Conservation (phyloP, 2,888 invertebrate genomes). For the Hybos culiciformis region DNA sequence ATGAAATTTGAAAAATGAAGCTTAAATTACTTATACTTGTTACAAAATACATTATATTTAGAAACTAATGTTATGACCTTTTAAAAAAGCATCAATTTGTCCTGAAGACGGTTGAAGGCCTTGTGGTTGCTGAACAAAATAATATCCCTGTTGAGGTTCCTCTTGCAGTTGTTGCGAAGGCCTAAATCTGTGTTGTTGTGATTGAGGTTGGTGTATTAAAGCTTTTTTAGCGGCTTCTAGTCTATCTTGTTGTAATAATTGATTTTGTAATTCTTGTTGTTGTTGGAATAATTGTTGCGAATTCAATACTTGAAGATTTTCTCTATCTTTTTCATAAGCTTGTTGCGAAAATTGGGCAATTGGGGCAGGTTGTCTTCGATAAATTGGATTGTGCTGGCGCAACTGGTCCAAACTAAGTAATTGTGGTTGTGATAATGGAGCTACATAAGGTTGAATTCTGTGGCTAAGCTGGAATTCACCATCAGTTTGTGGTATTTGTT, state of each 20-base stretch:
- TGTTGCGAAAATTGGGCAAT: slow-evolving; percentile 30
- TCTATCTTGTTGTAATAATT: slow-evolving; percentile 46
- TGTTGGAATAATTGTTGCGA: slow-evolving; percentile 52
- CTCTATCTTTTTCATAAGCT: slow-evolving; percentile 45
- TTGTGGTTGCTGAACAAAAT: slow-evolving; percentile 45
- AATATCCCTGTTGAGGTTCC: slow-evolving; percentile 36
- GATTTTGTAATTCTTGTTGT: slow-evolving; percentile 54
- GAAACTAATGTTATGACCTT: slow-evolving; percentile 51
- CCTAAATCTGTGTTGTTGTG: slow-evolving; percentile 8
- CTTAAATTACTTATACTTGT: no score
- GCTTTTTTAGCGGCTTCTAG: slow-evolving; percentile 40
- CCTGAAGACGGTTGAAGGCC: no score
- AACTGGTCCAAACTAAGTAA: slow-evolving; percentile 47
- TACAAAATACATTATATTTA: no score
- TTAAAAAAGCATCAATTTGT: slow-evolving; percentile 67
- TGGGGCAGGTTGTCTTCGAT: slow-evolving; percentile 21
- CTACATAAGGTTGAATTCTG: slow-evolving; percentile 58
- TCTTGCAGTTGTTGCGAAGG: slow-evolving; percentile 17
- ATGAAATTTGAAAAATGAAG: no score
- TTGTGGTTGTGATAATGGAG: slow-evolving; percentile 36
- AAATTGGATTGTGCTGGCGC: slow-evolving; percentile 33
- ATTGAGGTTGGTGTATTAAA: slow-evolving; percentile 24
- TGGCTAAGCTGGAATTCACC: slow-evolving; percentile 60
- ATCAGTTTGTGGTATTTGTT: slow-evolving; percentile 56
- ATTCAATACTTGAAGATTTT: slow-evolving; percentile 45